Evolutionary conservation across 2,113 vertebrate genomes (phyloP).

Genomic region (Neolamprologus devosi): DNA sequence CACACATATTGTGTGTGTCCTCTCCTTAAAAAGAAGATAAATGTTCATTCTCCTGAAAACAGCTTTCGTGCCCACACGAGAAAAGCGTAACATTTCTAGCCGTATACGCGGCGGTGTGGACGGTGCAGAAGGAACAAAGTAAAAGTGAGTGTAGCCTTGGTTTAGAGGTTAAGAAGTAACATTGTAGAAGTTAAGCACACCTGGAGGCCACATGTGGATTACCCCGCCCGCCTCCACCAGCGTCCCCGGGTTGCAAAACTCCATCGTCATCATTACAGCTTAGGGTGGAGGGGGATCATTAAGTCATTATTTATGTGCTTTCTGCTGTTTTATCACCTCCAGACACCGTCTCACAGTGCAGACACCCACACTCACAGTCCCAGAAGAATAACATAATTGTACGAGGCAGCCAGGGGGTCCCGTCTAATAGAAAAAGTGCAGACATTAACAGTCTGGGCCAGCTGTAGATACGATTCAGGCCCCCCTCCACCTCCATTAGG

Average conservation of each 20-base stretch:
- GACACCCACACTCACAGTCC: constrained; percentile 41
- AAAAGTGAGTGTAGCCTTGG: background rate
- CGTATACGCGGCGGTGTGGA: background rate
- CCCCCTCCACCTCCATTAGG: background rate
- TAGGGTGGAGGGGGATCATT: constrained; percentile 64
- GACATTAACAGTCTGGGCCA: constrained; percentile 47
- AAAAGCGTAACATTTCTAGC: background rate
- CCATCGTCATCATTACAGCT: constrained; percentile 58
- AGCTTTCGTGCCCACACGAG: background rate
- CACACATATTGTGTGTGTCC: background rate
- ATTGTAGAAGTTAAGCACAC: constrained; percentile 30
- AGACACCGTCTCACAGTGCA: constrained; percentile 43
- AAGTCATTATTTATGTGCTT: constrained; percentile 70
- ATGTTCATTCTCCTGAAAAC: background rate
- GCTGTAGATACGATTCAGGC: background rate
- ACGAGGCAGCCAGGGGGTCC: constrained; percentile 28
- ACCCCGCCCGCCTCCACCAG: background rate
- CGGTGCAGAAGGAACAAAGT: background rate
- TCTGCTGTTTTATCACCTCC: constrained; percentile 66
- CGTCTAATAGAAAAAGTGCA: constrained; percentile 47
- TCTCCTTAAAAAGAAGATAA: background rate
- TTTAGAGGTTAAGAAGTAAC: background rate
- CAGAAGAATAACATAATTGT: constrained; percentile 61
- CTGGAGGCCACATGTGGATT: constrained; percentile 71
- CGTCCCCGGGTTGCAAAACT: constrained; percentile 30